Conservation (phyloP, 2,888 invertebrate genomes). For the Plagodis pulveraria region DNA sequence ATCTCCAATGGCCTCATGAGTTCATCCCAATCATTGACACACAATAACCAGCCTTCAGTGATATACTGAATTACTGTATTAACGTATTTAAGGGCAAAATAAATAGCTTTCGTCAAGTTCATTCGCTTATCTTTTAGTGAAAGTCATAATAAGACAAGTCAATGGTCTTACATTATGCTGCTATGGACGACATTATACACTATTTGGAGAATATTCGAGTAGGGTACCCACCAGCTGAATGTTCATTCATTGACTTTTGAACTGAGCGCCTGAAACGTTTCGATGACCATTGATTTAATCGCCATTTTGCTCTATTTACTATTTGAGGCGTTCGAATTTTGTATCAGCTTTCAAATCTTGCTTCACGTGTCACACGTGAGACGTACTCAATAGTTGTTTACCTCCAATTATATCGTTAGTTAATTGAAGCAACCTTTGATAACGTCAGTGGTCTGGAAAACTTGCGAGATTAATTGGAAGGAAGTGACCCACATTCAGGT, state of each 20-base stretch:
- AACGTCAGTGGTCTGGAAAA: too few relatives aligned
- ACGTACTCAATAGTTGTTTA: background rate
- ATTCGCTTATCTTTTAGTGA: slow-evolving; percentile 29
- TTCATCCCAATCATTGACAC: slow-evolving; percentile 1
- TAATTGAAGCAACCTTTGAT: too few relatives aligned
- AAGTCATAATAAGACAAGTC: slow-evolving; percentile 38
- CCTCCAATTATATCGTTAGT: too few relatives aligned
- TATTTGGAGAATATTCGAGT: too few relatives aligned
- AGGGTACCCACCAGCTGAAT: too few relatives aligned
- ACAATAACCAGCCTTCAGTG: slow-evolving; percentile 3
- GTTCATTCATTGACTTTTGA: slow-evolving; percentile 12
- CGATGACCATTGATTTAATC: slow-evolving; percentile 2
- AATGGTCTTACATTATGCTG: slow-evolving; percentile 27
- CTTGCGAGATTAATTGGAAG: too few relatives aligned
- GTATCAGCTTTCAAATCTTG: background rate
- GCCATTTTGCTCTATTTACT: slow-evolving; percentile 37
- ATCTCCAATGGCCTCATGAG: background rate
- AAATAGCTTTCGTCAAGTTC: slow-evolving; percentile 26
- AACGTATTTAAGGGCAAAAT: slow-evolving; percentile 20
- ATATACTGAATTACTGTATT: slow-evolving; percentile 12
- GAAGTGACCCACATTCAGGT: too few relatives aligned
- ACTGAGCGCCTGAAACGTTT: slow-evolving; percentile 29
- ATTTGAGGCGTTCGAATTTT: slow-evolving; percentile 35
- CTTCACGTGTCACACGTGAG: slow-evolving; percentile 13
- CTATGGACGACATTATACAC: too few relatives aligned